Evolutionary conservation across 2,797 vertebrate genomes (phyloP).

Genomic region (Gymnocypris eckloni): DNA sequence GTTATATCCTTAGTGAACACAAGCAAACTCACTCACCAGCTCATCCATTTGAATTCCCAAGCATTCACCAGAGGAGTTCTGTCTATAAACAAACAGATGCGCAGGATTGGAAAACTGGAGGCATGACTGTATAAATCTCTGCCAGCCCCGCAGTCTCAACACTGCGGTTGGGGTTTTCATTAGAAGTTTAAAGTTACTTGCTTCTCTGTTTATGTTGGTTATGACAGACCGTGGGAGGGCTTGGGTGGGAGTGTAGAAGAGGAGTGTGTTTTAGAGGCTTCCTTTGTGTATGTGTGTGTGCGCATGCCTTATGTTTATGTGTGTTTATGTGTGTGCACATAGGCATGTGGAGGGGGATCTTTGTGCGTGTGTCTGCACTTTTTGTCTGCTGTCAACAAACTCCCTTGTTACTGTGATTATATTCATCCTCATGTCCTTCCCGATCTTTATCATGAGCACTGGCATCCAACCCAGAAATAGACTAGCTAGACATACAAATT

Average conservation of each 20-base stretch:
- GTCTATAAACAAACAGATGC: constrained; percentile 21
- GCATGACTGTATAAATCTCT: constrained; percentile 36
- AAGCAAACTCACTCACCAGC: constrained; percentile 25
- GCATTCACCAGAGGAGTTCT: not conserved
- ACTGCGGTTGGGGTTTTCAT: constrained; percentile 40
- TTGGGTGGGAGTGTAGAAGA: constrained; percentile 6
- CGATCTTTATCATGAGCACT: constrained; percentile 40
- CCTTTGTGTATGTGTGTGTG: constrained; percentile 3
- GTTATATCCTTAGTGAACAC: not conserved
- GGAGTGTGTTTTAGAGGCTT: constrained; percentile 22
- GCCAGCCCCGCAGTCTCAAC: constrained; percentile 22
- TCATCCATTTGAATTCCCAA: constrained; percentile 28
- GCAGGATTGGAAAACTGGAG: constrained; percentile 19
- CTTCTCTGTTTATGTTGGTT: constrained; percentile 34
- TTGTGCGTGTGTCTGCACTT: constrained; percentile 22
- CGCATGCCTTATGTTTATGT: not conserved
- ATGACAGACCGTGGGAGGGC: constrained; percentile 26
- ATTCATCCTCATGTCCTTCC: constrained; percentile 48
- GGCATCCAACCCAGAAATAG: constrained; percentile 34
- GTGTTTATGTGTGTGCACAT: constrained; percentile 16
- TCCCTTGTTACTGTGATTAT: constrained; percentile 62
- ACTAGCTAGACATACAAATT: constrained; percentile 23
- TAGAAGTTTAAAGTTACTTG: constrained; percentile 37
- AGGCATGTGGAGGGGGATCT: constrained; percentile 23
- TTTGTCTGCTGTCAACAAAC: constrained; percentile 25